A percentile compares a stretch with the other conserved stretches of the same genome.
Conservation (phyloP, 2,888 invertebrate species). For the Hypselothyrea guttata region DNA sequence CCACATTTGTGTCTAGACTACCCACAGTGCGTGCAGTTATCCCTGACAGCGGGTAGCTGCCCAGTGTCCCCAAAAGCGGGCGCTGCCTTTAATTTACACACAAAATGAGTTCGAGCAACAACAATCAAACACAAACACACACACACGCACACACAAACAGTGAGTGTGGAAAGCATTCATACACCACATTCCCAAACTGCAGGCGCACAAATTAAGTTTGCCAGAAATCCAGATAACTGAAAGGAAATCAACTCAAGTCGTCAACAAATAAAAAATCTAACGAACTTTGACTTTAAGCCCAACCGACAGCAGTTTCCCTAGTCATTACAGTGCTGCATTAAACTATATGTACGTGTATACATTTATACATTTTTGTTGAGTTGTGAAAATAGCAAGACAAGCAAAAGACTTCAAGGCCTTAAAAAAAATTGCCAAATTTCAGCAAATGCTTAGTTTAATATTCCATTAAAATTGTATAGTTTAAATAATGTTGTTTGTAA, state of each 20-base stretch:
- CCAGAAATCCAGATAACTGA: conserved; percentile 27
- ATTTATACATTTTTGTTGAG: too few species aligned
- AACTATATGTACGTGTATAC: neutral
- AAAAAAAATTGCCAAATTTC: too few species aligned
- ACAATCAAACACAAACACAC: conserved; percentile 11
- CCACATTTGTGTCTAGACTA: conserved; percentile 25
- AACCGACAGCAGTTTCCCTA: neutral
- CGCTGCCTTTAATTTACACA: conserved; percentile 53
- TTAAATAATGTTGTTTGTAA: too few species aligned
- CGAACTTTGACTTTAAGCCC: conserved; percentile 30
- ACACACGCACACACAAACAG: conserved; percentile 1
- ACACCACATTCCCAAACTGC: conserved; percentile 17
- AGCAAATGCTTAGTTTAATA: too few species aligned
- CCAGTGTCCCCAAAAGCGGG: conserved; percentile 33
- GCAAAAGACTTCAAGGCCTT: too few species aligned
- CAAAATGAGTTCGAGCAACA: conserved; percentile 46
- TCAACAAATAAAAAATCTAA: conserved; percentile 10
- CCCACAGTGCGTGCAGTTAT: conserved; percentile 29
- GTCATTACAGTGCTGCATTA: neutral
- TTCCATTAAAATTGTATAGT: too few species aligned
- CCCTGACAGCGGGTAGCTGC: conserved; percentile 45
- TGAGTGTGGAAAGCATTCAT: conserved; percentile 9
- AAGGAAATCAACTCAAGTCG: conserved; percentile 57
- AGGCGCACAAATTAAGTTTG: conserved; percentile 63
- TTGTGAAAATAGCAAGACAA: too few species aligned